phyloP scores from a whole-genome alignment of 2,888 invertebrate species.

The Lottia gigantea region DNA sequence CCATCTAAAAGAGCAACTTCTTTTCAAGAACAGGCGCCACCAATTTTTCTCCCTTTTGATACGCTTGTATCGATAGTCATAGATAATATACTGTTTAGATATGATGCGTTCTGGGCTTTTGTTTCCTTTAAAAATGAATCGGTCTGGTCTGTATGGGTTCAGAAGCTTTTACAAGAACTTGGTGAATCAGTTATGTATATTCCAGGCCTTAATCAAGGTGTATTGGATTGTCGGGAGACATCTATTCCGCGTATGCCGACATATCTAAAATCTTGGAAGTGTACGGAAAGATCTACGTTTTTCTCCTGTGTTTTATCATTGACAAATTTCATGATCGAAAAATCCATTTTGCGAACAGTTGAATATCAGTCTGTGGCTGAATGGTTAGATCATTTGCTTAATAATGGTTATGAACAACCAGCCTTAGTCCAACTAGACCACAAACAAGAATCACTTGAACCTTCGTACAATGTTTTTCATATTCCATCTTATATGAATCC shows the following conservation, averaged over 20 bases:
- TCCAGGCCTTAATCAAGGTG: background rate
- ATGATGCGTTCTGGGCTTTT: slow-evolving; percentile 6
- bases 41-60: background rate
- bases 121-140: background rate
- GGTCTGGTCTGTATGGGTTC: slow-evolving; percentile 9
- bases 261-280: background rate
- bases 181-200: background rate
- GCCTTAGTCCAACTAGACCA: background rate
- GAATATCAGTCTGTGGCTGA: background rate
- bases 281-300: slow-evolving; percentile 1
- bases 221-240: background rate
- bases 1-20: background rate
- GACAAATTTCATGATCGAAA: slow-evolving; percentile 2
- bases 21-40: background rate
- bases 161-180: slow-evolving; percentile 3
- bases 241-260: background rate
- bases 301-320: slow-evolving; percentile 11
- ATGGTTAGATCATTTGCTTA: slow-evolving; percentile 1
- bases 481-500: background rate
- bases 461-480: background rate
- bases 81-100: slow-evolving; percentile 2
- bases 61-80: background rate
- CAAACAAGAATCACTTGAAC: background rate
- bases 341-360: background rate
- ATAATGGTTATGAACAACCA: slow-evolving; percentile 5